A percentile compares a stretch with the other conserved stretches of the same genome.
Evolutionary conservation across 2,113 vertebrate species (phyloP).

Genomic region (Neotragus moschatus): DNA sequence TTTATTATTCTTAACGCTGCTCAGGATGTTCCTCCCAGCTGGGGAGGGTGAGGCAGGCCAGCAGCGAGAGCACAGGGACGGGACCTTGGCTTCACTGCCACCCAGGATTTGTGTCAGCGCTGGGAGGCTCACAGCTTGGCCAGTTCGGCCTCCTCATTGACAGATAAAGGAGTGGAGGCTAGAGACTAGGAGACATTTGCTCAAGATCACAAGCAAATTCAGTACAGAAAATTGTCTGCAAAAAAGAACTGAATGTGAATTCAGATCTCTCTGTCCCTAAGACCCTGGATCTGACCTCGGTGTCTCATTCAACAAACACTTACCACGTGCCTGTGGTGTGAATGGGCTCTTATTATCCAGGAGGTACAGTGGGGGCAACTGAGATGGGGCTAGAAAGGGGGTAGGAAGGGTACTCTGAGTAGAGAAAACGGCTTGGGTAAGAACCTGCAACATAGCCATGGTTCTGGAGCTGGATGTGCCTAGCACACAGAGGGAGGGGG

Average conservation of each 20-base stretch:
- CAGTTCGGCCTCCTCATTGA: background rate
- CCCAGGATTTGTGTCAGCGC: slow-evolving; percentile 51
- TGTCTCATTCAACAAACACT: background rate
- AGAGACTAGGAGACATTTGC: background rate
- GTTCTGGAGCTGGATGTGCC: background rate
- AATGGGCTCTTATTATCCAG: background rate
- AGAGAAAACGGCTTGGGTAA: background rate
- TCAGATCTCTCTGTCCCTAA: background rate
- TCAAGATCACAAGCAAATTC: background rate
- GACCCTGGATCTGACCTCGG: background rate
- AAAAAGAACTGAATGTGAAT: background rate
- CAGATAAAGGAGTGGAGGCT: slow-evolving; percentile 47
- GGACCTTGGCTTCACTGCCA: slow-evolving; percentile 56
- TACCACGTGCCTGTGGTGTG: accelerated
- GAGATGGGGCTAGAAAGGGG: background rate
- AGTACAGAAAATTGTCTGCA: background rate
- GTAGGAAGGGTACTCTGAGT: background rate
- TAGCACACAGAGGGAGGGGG: background rate
- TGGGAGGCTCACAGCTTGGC: background rate
- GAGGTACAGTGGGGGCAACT: background rate
- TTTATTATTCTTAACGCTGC: slow-evolving; percentile 77
- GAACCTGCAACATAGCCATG: background rate
- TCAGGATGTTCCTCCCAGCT: slow-evolving; percentile 69
- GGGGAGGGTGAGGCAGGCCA: slow-evolving; percentile 65
- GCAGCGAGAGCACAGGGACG: background rate